Conservation (phyloP, 92 coral and sea anemone species). For the Porites rus region DNA sequence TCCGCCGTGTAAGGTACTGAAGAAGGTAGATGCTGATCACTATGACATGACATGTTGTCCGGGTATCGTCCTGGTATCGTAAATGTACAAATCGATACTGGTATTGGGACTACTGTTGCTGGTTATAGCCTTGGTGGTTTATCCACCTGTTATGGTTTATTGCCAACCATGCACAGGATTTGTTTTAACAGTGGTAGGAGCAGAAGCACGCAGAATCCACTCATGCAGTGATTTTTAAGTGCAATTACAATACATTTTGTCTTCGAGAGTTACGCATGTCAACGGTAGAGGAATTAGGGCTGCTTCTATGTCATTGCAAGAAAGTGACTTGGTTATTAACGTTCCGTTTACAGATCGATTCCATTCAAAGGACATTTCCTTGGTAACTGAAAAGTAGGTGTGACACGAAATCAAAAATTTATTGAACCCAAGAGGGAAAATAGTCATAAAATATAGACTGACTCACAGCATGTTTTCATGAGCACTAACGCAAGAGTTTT, state of each 20-base stretch:
- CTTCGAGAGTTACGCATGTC: neutral
- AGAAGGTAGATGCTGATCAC: no score
- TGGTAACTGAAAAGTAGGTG: neutral
- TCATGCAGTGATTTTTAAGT: neutral
- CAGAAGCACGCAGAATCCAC: neutral
- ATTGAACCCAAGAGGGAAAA: neutral
- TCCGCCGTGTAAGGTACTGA: no score
- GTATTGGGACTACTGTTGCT: neutral
- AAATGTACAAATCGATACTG: neutral
- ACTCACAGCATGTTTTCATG: neutral
- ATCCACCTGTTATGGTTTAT: slow-evolving; percentile 5
- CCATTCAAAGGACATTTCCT: neutral
- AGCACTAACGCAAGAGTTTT: no score
- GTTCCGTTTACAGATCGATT: neutral
- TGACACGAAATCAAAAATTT: neutral
- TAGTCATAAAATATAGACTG: neutral
- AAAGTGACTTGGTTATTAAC: neutral
- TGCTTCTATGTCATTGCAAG: neutral
- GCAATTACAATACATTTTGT: no score
- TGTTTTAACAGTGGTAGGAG: neutral
- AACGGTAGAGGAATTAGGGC: neutral
- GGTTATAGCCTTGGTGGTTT: neutral
- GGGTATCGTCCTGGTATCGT: no score
- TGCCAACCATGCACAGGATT: neutral
- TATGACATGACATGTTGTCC: no score